Evolutionary conservation across 2,113 vertebrate species (phyloP), one percentile per base, ranked within the genome.

Genomic region (Benitochromis conjunctus): DNA sequence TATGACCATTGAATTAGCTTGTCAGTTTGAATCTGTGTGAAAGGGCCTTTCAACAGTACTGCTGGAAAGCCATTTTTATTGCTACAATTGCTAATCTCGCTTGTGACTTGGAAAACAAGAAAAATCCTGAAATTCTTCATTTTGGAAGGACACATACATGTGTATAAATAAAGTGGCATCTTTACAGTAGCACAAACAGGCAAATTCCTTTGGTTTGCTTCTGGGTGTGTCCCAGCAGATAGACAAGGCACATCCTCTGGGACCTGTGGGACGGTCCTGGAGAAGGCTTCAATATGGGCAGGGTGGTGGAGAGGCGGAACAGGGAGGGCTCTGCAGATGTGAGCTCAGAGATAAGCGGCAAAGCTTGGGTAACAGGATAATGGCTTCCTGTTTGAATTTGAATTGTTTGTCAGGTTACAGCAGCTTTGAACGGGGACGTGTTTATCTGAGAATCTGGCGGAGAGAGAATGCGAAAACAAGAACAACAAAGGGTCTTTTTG

Each of bases 341-440:
- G 89, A 90, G 93, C 71, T 80, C 71, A 24, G 60, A 92, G 96
- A 96, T 97, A 96, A 96, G 93, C 83, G 36, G 81, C 78, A 34
- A 88, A 76, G 87, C 85, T 89, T 86, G 87, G 74, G 85, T 58
- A 87, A 89, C 94, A 85, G 93, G 91, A 94, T 95, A 96, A 96
- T 92, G 86, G 81, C 92, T 96, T 96, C 96, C 96, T 96, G 96
- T 96, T 95, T 93, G 91, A 93, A 93, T 55, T 18, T 18, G 31
- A 86, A 92, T 80, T 90, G 92, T 93, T 91, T 88, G 87, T 91
- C 89, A 85, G 87, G 83, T 91, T 89, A 56, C 26, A 41, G 87
- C 41, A 12, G 88, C 92, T 95, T 94, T 94, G 91, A 95, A 93
- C 69, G 43, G 66, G 38, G 86, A 79, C 82, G 10, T 79, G 88